Evolutionary conservation across 1,140 invertebrate species (phyloP).

Genomic region (Tachypleus tridentatus): DNA sequence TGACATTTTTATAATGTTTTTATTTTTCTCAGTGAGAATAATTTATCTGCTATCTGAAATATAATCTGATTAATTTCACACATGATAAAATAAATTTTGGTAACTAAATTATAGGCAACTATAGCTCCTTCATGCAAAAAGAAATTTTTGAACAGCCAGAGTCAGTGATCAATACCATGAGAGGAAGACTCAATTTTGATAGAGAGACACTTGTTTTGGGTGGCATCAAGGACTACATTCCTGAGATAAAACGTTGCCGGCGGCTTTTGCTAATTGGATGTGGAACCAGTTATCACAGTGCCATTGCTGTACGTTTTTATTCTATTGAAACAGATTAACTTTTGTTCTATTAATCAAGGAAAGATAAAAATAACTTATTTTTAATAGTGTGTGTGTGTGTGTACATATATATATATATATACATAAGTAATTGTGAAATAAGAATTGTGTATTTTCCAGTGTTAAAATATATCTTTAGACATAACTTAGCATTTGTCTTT

Average conservation of each 20-base stretch:
- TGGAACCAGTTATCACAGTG: slow-evolving; percentile 98
- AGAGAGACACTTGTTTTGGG: slow-evolving; percentile 58
- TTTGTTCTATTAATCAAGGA: background rate
- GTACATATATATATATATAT: no score
- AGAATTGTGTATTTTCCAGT: no score
- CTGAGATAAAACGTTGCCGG: slow-evolving; percentile 92
- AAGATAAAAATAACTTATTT: no score
- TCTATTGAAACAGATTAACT: background rate
- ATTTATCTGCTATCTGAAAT: no score
- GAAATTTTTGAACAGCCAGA: slow-evolving; percentile 99
- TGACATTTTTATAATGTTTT: no score
- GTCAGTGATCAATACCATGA: slow-evolving; percentile 98
- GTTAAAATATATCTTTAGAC: no score
- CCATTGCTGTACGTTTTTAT: slow-evolving; percentile 56
- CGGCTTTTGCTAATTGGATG: slow-evolving; percentile 95
- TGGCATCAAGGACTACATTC: slow-evolving; percentile 92
- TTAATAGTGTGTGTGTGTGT: no score
- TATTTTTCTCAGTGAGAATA: no score
- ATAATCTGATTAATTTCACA: no score
- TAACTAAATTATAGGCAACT: slow-evolving; percentile 52
- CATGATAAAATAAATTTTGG: no score
- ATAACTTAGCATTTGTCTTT: no score
- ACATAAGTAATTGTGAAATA: no score
- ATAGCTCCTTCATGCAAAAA: slow-evolving; percentile 98
- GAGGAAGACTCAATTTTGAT: slow-evolving; percentile 86